Percentiles rank a stretch among this genome's conserved stretches.
Evolutionary conservation across 2,797 vertebrate genomes (phyloP).

Genomic region (Cirrhinus mrigala): DNA sequence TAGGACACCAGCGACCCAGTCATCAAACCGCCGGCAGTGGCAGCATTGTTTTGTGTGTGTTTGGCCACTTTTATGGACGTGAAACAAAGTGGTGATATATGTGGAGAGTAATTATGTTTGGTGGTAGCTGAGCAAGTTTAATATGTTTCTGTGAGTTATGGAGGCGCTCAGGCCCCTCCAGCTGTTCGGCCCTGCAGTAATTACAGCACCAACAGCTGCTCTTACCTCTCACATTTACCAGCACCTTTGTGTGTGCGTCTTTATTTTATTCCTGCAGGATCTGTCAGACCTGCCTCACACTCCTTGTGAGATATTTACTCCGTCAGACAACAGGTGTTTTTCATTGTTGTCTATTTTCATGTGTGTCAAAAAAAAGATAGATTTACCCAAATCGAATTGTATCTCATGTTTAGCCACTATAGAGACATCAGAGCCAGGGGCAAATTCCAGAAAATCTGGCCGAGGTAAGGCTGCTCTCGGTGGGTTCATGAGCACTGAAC

Average conservation of each 20-base stretch:
- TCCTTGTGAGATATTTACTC: neutral
- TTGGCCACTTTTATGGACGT: neutral
- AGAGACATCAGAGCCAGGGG: no score
- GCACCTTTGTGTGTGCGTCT: neutral
- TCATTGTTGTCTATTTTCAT: neutral
- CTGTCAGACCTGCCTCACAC: neutral
- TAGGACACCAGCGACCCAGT: slow-evolving; percentile 7
- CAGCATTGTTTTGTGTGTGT: neutral
- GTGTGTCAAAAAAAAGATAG: no score
- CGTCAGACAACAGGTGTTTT: neutral
- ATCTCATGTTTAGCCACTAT: no score
- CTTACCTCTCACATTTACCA: neutral
- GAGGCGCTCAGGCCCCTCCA: neutral
- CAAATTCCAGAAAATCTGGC: no score
- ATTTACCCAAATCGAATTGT: no score
- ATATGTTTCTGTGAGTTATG: slow-evolving; percentile 33
- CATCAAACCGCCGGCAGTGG: slow-evolving; percentile 6
- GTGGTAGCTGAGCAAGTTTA: slow-evolving; percentile 21
- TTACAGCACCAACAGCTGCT: slow-evolving; percentile 24
- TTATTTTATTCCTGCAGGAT: neutral
- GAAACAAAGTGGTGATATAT: slow-evolving; percentile 12
- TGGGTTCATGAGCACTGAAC: no score
- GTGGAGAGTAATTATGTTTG: slow-evolving; percentile 36
- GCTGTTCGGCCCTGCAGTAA: neutral
- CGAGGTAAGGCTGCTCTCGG: no score